These are phyloP conservation scores for Oscheius sp. DNA, from an alignment of 2,888 invertebrate genomes.

Conservation along the genomic window DNA sequence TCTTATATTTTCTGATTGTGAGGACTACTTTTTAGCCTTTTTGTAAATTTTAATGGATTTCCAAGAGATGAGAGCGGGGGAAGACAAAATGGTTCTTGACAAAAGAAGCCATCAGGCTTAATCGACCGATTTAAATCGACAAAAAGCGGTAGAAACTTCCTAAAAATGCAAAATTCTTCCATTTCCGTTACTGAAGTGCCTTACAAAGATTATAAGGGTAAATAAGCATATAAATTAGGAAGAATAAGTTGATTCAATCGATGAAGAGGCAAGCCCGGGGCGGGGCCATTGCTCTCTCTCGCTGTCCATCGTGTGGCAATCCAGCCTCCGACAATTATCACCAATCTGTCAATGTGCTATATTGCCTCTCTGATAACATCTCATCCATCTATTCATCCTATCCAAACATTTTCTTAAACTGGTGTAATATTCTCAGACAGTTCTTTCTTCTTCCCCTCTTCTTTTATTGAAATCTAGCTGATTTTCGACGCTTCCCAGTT, in stretches of 20 bases:
- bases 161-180: no score
- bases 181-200: no score
- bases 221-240: no score
- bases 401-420: neutral
- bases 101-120: no score
- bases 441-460: slow-evolving; percentile 1
- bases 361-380: slow-evolving; percentile 23
- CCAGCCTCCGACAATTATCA: slow-evolving; percentile 25
- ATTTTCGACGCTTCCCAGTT: neutral
- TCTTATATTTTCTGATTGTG: no score
- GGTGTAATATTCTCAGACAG: neutral
- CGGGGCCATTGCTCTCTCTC: slow-evolving; percentile 10
- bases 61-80: no score
- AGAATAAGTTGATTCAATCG: slow-evolving; percentile 23
- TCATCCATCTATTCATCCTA: neutral
- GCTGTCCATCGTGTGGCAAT: neutral
- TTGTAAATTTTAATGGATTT: no score
- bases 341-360: slow-evolving; percentile 33
- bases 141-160: no score
- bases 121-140: no score
- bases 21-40: no score
- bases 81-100: no score
- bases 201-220: no score
- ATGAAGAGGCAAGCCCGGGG: slow-evolving; percentile 21
- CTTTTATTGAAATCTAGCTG: neutral